A percentile compares a stretch with the other conserved stretches of the same genome.
Evolutionary conservation across 1,140 invertebrate species (phyloP).

Genomic region (Danaus melanippus): DNA sequence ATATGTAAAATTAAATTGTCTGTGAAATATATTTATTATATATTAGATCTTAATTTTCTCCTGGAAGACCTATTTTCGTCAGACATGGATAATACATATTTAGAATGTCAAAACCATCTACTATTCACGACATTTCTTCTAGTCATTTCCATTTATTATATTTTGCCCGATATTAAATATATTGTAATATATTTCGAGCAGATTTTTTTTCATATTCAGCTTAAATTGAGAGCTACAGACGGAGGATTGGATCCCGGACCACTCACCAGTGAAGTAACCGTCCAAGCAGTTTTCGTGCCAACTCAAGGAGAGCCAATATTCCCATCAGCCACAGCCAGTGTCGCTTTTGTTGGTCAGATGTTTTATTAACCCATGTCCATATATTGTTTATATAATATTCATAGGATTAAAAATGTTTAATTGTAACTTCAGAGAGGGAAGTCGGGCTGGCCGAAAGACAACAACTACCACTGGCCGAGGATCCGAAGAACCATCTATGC

Average conservation of each 20-base stretch:
- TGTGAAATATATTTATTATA: too few species aligned
- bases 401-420: background rate
- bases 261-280: constrained; percentile 20
- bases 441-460: constrained; percentile 41
- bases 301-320: constrained; percentile 58
- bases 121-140: too few species aligned
- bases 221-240: constrained; percentile 60
- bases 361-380: constrained; percentile 1
- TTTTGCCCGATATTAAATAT: too few species aligned
- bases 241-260: constrained; percentile 53
- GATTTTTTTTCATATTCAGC: constrained; percentile 28
- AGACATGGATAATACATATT: constrained; percentile 19
- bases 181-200: too few species aligned
- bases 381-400: background rate
- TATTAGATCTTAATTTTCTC: too few species aligned
- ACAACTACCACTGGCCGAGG: constrained; percentile 51
- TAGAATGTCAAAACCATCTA: constrained; percentile 39
- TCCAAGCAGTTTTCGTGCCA: constrained; percentile 57
- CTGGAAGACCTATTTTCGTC: too few species aligned
- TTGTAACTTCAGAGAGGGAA: constrained; percentile 52
- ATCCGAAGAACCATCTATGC: constrained; percentile 61
- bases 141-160: too few species aligned
- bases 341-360: constrained; percentile 42
- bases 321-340: constrained; percentile 8
- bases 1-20: too few species aligned